Percentiles rank a stretch among this genome's conserved stretches.
Conservation (phyloP, 2,113 vertebrate species). For the Manacus vitellinus region DNA sequence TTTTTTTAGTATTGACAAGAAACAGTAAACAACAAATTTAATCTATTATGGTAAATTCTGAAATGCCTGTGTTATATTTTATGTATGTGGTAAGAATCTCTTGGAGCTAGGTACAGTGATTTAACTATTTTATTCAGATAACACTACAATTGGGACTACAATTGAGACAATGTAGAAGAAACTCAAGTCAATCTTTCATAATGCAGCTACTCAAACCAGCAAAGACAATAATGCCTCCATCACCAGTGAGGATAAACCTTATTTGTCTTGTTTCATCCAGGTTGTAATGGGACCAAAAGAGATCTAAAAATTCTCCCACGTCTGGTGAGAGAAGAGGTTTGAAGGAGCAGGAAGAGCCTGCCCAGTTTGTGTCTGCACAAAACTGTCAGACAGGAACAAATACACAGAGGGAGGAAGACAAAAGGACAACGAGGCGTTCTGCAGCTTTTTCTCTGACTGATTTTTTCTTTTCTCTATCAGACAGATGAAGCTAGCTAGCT, state of each 20-base stretch:
- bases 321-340: background rate
- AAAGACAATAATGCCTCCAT: background rate
- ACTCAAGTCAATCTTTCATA: background rate
- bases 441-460: background rate
- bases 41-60: background rate
- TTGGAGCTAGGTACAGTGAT: background rate
- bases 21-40: background rate
- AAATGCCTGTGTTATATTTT: background rate
- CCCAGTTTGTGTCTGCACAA: background rate
- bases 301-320: background rate
- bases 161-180: background rate
- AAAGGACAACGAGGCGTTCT: background rate
- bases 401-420: background rate
- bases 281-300: background rate
- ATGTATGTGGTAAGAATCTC: background rate
- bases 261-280: background rate
- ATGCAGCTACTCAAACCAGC: background rate
- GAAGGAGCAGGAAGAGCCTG: background rate
- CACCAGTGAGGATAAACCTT: background rate
- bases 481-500: background rate
- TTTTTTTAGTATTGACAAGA: background rate
- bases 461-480: background rate
- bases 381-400: background rate
- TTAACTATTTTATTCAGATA: background rate
- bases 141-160: background rate